phyloP scores from a whole-genome alignment of 1,140 invertebrate species.

The Trachelipus rathkii region DNA sequence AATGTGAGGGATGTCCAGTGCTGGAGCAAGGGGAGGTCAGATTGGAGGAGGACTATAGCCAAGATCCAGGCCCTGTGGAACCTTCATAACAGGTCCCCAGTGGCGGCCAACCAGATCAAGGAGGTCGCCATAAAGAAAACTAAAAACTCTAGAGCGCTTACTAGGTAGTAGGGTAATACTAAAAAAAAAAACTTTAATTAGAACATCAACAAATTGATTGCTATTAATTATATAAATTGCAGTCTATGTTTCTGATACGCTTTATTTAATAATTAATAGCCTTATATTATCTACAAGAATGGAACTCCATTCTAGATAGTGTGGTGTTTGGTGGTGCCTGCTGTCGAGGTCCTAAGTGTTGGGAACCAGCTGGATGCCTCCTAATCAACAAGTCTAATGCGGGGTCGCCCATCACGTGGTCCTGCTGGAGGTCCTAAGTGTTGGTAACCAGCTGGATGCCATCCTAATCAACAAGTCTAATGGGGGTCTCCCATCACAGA shows the following conservation, averaged over 20 bases:
- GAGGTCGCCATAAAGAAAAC: not conserved
- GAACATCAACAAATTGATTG: no score
- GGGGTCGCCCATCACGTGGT: not conserved
- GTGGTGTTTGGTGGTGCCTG: not conserved
- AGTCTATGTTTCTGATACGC: no score
- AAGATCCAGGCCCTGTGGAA: slow-evolving; percentile 5
- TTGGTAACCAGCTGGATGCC: slow-evolving; percentile 7
- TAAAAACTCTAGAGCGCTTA: not conserved
- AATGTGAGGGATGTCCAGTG: not conserved
- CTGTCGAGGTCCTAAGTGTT: not conserved
- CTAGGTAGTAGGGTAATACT: no score
- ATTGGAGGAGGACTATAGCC: not conserved
- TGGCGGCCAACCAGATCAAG: slow-evolving; percentile 10
- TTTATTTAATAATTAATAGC: no score
- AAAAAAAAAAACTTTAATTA: no score
- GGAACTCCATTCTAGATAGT: not conserved
- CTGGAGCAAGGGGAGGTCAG: not conserved
- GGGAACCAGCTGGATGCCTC: not conserved
- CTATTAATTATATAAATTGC: no score
- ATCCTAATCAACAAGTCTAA: not conserved
- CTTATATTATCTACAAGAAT: no score
- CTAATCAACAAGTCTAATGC: no score
- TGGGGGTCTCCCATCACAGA: no score
- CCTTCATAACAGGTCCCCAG: not conserved
- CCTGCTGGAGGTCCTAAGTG: not conserved